Conservation (phyloP, 1,140 invertebrate species). For the Helicorthomorpha holstii region DNA sequence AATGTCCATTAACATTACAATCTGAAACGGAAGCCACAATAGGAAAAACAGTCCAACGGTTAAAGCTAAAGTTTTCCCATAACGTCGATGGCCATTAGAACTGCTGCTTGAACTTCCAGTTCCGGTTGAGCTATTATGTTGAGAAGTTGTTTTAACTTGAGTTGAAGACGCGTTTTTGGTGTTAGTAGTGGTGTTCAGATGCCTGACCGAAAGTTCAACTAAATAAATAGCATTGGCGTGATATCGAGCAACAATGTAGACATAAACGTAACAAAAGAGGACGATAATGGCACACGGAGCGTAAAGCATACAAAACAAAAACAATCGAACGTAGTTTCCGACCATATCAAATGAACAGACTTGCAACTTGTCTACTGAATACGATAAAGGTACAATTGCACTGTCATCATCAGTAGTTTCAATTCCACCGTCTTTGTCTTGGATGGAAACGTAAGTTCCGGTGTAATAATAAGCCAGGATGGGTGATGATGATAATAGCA, state of each 20-base stretch:
- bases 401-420: slow-evolving; percentile 18
- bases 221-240: slow-evolving; percentile 46
- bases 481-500: slow-evolving; percentile 35
- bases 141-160: neutral
- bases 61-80: slow-evolving; percentile 42
- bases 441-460: slow-evolving; percentile 14
- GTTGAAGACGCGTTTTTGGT: neutral
- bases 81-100: slow-evolving; percentile 28
- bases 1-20: slow-evolving; percentile 37
- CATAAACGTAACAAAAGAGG: slow-evolving; percentile 43
- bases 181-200: slow-evolving; percentile 13
- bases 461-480: slow-evolving; percentile 30
- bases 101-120: too few species aligned
- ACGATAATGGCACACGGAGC: slow-evolving; percentile 36
- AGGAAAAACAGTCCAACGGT: slow-evolving; percentile 41
- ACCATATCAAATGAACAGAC: slow-evolving; percentile 10
- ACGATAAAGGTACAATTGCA: neutral
- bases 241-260: slow-evolving; percentile 42
- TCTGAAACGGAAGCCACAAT: slow-evolving; percentile 45
- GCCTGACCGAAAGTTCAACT: slow-evolving; percentile 39
- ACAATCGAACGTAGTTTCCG: slow-evolving; percentile 5
- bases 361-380: too few species aligned
- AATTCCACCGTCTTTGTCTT: slow-evolving; percentile 14
- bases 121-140: neutral
- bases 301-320: slow-evolving; percentile 21